These are phyloP conservation scores for Ifrita kowaldi DNA, from an alignment of 2,113 vertebrate species.

Conservation along the genomic window DNA sequence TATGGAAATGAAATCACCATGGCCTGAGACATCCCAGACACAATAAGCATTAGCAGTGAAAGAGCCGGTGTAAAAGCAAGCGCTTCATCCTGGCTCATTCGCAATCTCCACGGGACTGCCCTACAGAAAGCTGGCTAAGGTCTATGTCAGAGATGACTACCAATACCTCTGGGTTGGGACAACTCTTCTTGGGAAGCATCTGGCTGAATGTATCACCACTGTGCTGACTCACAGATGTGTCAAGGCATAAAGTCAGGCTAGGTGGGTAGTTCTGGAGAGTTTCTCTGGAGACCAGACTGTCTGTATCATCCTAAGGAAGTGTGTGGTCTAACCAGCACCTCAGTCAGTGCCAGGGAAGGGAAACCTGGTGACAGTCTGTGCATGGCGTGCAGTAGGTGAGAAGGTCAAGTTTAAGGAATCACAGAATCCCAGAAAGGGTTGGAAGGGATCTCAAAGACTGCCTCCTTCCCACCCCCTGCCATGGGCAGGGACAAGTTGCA, in stretches of 20 bases:
- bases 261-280: background rate
- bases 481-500: background rate
- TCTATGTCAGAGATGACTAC: conserved; percentile 23
- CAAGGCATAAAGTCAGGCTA: background rate
- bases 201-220: conserved; percentile 2
- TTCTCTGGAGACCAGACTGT: background rate
- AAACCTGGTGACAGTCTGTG: background rate
- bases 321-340: background rate
- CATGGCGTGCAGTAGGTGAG: background rate
- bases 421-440: background rate
- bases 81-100: background rate
- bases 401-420: background rate
- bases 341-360: background rate
- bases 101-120: background rate
- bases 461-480: background rate
- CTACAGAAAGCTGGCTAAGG: background rate
- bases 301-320: background rate
- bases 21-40: background rate
- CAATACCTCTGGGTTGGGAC: background rate
- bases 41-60: background rate
- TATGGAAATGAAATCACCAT: background rate
- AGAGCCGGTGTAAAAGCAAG: background rate
- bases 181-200: background rate
- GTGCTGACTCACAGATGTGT: conserved; percentile 34
- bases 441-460: background rate